These are phyloP conservation scores for Stigmatopora argus DNA, from an alignment of 2,113 vertebrate genomes.

Conservation along the genomic window DNA sequence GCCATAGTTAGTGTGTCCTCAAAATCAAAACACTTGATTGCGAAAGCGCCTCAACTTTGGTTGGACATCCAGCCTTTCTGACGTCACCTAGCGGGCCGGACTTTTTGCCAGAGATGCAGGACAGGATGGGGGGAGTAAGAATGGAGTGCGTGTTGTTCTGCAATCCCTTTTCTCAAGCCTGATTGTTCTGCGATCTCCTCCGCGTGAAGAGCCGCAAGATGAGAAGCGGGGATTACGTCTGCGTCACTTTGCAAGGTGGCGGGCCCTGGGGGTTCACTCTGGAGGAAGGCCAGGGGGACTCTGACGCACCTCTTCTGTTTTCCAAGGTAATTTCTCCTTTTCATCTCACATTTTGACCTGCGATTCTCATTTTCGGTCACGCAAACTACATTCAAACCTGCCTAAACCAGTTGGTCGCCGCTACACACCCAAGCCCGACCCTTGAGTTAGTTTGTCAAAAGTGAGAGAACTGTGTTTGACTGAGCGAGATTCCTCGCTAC, in stretches of 20 bases:
- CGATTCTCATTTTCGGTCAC: background rate
- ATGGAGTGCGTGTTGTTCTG: slow-evolving; percentile 25
- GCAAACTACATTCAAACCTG: no score
- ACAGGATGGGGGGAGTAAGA: slow-evolving; percentile 34
- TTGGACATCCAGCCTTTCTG: slow-evolving; percentile 28
- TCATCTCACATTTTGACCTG: background rate
- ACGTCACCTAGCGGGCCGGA: slow-evolving; percentile 63
- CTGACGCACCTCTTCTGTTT: slow-evolving; percentile 77
- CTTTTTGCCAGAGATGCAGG: slow-evolving; percentile 48
- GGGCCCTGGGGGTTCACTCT: slow-evolving; percentile 92
- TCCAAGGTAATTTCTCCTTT: slow-evolving; percentile 76
- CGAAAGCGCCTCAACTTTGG: no score
- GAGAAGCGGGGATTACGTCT: slow-evolving; percentile 88
- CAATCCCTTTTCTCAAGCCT: slow-evolving; percentile 33
- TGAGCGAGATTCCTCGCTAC: slow-evolving; percentile 54
- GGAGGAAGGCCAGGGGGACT: slow-evolving; percentile 76
- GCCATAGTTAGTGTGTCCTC: no score
- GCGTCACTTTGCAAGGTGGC: slow-evolving; percentile 84
- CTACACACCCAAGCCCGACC: no score
- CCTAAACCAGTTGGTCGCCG: no score
- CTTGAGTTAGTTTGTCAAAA: background rate
- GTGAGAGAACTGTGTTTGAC: slow-evolving; percentile 41
- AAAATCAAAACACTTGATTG: no score
- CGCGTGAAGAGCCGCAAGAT: slow-evolving; percentile 66
- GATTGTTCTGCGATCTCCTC: slow-evolving; percentile 44